A percentile compares a stretch with the other conserved stretches of the same genome.
phyloP scores from a whole-genome alignment of 2,113 vertebrate species.

The Pteruthius melanotis region DNA sequence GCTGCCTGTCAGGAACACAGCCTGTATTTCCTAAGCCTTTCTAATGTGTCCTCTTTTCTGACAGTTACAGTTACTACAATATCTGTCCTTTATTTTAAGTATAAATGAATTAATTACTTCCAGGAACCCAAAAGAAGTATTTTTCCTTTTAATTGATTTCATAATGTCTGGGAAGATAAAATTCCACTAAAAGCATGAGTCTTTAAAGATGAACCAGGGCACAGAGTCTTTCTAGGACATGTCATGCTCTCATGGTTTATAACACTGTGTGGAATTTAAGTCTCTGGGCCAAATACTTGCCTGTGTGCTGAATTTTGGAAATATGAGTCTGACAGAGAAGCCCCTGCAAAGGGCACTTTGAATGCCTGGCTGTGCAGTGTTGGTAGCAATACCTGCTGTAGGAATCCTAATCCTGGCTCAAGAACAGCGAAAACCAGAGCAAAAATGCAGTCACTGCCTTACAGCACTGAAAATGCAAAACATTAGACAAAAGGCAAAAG shows the following conservation, averaged over 20 bases:
- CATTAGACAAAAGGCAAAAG: not conserved
- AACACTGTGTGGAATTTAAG: not conserved
- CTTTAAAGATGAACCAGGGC: not conserved
- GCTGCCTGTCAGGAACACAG: not conserved
- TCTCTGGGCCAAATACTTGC: not conserved
- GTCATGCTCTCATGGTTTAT: not conserved
- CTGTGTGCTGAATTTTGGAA: not conserved
- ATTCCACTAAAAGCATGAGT: not conserved
- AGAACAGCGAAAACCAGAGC: not conserved
- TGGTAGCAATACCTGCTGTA: not conserved
- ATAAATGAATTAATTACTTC: not conserved
- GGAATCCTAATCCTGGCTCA: not conserved
- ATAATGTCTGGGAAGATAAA: not conserved
- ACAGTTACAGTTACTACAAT: not conserved
- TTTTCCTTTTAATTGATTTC: slow-evolving; percentile 4
- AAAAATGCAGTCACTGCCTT: not conserved
- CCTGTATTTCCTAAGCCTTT: not conserved
- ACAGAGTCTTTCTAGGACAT: not conserved
- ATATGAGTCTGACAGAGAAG: not conserved
- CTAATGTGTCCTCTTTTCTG: not conserved
- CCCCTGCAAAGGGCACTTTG: not conserved
- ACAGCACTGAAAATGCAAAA: not conserved
- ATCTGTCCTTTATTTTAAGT: not conserved
- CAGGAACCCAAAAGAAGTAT: not conserved
- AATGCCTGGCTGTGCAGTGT: not conserved